Evolutionary conservation across 2,888 invertebrate species (phyloP), one percentile per base, ranked within the genome.

Genomic region (Punctoribates punctum): DNA sequence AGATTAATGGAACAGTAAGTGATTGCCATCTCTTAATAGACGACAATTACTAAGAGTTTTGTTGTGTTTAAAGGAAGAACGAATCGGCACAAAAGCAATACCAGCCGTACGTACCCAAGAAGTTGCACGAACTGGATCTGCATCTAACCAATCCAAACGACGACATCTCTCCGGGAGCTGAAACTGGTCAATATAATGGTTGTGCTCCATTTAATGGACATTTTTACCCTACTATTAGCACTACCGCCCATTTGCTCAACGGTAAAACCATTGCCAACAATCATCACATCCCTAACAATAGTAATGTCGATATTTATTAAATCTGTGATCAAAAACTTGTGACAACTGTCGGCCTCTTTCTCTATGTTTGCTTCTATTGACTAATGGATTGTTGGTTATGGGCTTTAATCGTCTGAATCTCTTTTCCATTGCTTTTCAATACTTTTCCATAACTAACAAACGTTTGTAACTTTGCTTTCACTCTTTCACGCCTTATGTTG

Each of bases 101-200:
- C 87, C 83, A 90, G 85, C 94, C 94, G 86, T 96, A 94, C 85
- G 89, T 92, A 82, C 94, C 95, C 82, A 95, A 94, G 88, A 91
- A 93, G 78, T 87, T 95, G 82, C 78, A 81, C 70, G 81, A 82
- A 77, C 78, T 82, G 77, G 80, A 81, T 27, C 79, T 82, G 73
- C 81, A 48, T 74, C 9, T 73, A n/a, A 27, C 8, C 27, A 60
- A 29, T 15, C 42, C 57, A 20, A 17, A 74, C 38, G 76, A 77
- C 27, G 77, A 75, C 54, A 20, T 73, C 13, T 72, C 77, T 29
- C 75, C 75, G 13, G 73, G 57, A n/a, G n/a, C 48, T 3, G 77
- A 74, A 6, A 17, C 73, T 17, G 25, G n/a, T 27, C 20, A 42
- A 20, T 48, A 70, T 42, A 67, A 75, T 75, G 67, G 67, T 75